phyloP scores from a whole-genome alignment of 1,140 invertebrate species.

The Chrysopa pallens region DNA sequence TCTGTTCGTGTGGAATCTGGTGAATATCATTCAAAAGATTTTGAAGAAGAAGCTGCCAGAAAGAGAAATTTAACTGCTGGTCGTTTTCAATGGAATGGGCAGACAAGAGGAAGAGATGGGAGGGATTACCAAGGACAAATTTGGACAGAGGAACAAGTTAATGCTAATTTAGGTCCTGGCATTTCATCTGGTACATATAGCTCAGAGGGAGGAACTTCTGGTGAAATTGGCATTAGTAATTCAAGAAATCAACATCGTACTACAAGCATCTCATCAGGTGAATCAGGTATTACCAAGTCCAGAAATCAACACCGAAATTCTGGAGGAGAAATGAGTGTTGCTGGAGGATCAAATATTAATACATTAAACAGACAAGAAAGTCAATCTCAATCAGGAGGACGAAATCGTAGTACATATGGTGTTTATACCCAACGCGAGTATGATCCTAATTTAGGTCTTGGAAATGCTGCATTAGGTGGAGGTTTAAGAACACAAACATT shows the following conservation, averaged over 20 bases:
- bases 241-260: neutral
- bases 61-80: conserved; percentile 11
- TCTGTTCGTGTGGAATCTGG: neutral
- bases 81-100: neutral
- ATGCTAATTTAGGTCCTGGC: neutral
- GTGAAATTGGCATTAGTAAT: neutral
- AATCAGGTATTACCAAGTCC: no score
- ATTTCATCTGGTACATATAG: conserved; percentile 6
- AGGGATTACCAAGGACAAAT: no score
- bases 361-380: no score
- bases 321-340: no score
- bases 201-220: neutral
- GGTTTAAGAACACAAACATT: neutral
- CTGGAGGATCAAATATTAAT: no score
- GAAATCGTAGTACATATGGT: conserved; percentile 1
- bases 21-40: neutral
- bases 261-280: conserved; percentile 1
- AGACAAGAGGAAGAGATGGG: neutral
- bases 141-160: neutral
- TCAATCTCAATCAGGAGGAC: neutral
- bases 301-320: no score
- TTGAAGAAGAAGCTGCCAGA: conserved; percentile 7
- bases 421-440: conserved; percentile 1
- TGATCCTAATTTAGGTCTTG: conserved; percentile 2
- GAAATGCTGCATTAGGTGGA: conserved; percentile 4